Evolutionary conservation across 2,888 invertebrate species (phyloP).

Genomic region (Camptogramma bilineatum): DNA sequence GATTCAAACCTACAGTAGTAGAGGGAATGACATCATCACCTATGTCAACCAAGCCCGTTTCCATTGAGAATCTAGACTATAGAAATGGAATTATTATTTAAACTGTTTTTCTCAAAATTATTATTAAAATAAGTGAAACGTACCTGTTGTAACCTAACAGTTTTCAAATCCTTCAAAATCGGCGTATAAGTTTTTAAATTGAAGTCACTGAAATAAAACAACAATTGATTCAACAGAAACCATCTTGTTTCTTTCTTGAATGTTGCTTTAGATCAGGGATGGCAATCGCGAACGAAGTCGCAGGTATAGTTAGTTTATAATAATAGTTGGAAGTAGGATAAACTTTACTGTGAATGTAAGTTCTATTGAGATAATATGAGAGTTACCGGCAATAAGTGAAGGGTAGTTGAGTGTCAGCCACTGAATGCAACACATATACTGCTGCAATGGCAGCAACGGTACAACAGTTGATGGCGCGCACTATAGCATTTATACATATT

Average conservation of each 20-base stretch:
- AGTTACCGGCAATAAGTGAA: slow-evolving; percentile 74
- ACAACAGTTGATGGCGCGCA: slow-evolving; percentile 70
- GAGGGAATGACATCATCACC: slow-evolving; percentile 25
- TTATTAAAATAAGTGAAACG: too few relatives aligned
- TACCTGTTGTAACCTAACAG: slow-evolving; percentile 52
- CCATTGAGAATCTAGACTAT: slow-evolving; percentile 43
- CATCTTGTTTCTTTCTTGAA: too few relatives aligned
- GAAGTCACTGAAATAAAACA: slow-evolving; percentile 59
- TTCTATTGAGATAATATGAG: neutral
- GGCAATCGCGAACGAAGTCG: too few relatives aligned
- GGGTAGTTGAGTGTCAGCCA: slow-evolving; percentile 66
- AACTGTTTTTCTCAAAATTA: too few relatives aligned
- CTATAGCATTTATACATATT: slow-evolving; percentile 72
- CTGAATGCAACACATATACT: slow-evolving; percentile 63
- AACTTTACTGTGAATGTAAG: neutral
- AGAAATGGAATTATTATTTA: slow-evolving; percentile 14
- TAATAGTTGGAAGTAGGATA: neutral
- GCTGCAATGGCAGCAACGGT: slow-evolving; percentile 68
- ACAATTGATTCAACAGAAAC: too few relatives aligned
- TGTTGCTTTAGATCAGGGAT: too few relatives aligned
- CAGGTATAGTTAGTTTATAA: too few relatives aligned
- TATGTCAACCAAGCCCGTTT: slow-evolving; percentile 30
- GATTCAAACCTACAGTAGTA: slow-evolving; percentile 46
- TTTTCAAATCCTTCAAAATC: slow-evolving; percentile 47
- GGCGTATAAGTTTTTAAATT: slow-evolving; percentile 63